phyloP scores from a whole-genome alignment of 2,113 vertebrate species.

The Otis tarda region DNA sequence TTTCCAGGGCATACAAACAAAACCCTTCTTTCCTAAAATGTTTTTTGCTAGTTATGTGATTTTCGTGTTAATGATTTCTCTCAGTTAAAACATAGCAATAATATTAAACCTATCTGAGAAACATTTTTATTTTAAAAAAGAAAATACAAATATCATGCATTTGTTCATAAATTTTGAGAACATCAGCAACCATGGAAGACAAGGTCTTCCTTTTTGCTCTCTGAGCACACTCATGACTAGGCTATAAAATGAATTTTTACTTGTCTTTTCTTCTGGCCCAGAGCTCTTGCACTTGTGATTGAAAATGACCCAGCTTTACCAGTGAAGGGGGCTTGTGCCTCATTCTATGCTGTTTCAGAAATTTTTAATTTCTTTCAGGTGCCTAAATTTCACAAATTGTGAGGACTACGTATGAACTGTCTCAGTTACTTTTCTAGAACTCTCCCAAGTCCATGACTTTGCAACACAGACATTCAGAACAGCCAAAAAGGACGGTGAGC shows the following conservation, averaged over 20 bases:
- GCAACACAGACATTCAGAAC: not conserved
- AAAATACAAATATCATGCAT: not conserved
- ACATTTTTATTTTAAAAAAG: not conserved
- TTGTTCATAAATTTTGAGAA: not conserved
- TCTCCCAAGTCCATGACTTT: not conserved
- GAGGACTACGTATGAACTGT: not conserved
- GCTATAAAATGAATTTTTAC: not conserved
- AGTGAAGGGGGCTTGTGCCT: not conserved
- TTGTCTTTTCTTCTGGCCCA: not conserved
- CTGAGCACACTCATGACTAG: not conserved
- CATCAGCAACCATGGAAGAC: not conserved
- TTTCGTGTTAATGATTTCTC: not conserved
- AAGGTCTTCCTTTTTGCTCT: not conserved
- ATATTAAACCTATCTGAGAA: not conserved
- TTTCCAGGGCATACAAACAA: not conserved
- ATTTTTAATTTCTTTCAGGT: not conserved
- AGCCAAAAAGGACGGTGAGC: not conserved
- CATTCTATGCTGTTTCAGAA: not conserved
- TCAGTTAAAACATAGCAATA: not conserved
- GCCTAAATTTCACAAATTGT: not conserved
- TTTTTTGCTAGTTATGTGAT: not conserved
- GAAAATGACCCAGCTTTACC: not conserved
- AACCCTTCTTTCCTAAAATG: not conserved
- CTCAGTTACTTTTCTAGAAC: not conserved
- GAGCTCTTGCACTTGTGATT: not conserved